Evolutionary conservation across 1,140 invertebrate species (phyloP), one percentile per base, ranked within the genome.

Genomic region (Probaryconus sp.): DNA sequence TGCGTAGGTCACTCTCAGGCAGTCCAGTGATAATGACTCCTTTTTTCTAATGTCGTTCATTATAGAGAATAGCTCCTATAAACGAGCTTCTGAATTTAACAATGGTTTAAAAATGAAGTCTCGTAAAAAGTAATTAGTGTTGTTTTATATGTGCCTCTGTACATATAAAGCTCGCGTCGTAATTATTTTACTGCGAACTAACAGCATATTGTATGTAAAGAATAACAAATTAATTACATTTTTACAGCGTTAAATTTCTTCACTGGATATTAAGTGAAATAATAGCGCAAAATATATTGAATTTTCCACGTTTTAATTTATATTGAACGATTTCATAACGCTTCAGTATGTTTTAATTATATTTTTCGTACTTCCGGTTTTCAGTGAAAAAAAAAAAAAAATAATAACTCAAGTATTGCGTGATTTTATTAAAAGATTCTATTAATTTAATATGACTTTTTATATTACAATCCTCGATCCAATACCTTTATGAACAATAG

Each of bases 61-160:
- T 33, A 48, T 9, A 30, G 26, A 6, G 5, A 28, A 24, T 20
- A 13, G 13, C 13, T 45, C 28, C 33, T 9, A 10, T 48, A 31
- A 33, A 48, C 16, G 24, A 47, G 17, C 13, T 47, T 47, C 26
- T 13, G 3, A 10, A 48, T 56, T 56, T 45, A 33, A 56, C 18
- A 43, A 30, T 43, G 16, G 24, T 42, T 56, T 24, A 21, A 43
- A 48, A 43, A 43, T 56, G 33, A 43, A 56, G n/a, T 35, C 17
- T 17, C 38, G 40, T 56, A 56, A 56, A 33, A 56, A 43, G 53
- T 45, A 56, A 43, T 56, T 43, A 56, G 40, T 37, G 37, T 42
- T 20, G 24, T 14, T 45, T 45, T 45, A 45, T 45, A 45, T 21
- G n/a, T n/a, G n/a, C 5, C 40, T 18, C 21, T 14, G 26, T 26